Evolutionary conservation across 2,797 vertebrate species (phyloP).

Genomic region (Semotilus atromaculatus): DNA sequence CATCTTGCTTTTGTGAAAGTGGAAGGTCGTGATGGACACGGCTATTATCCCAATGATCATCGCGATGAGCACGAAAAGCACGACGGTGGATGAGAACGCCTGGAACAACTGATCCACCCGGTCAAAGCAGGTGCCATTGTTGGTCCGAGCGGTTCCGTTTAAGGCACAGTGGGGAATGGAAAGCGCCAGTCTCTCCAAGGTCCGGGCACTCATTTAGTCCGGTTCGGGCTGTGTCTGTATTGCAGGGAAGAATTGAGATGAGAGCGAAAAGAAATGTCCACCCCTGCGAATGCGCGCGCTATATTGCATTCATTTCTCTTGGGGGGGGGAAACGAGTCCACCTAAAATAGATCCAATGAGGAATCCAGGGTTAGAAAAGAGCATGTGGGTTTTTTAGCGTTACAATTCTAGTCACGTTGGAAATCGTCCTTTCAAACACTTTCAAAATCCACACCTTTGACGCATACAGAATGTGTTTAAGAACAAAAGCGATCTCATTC

Average conservation of each 20-base stretch:
- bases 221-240: constrained; percentile 66
- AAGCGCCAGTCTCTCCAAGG: constrained; percentile 83
- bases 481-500: neutral
- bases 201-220: constrained; percentile 86
- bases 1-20: constrained; percentile 89
- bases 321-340: constrained; percentile 45
- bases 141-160: constrained; percentile 78
- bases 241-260: constrained; percentile 45
- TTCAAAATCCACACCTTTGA: constrained; percentile 2
- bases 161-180: constrained; percentile 83
- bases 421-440: constrained; percentile 22
- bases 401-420: constrained; percentile 23
- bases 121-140: constrained; percentile 78
- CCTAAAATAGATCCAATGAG: constrained; percentile 60
- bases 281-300: constrained; percentile 41
- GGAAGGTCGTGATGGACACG: constrained; percentile 86
- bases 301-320: constrained; percentile 61
- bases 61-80: constrained; percentile 83
- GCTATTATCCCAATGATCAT: constrained; percentile 86
- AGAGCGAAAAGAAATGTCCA: constrained; percentile 47
- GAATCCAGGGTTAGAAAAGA: constrained; percentile 54
- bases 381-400: neutral
- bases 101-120: constrained; percentile 86
- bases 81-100: constrained; percentile 86
- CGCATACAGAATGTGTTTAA: constrained; percentile 2